phyloP scores from a whole-genome alignment of 2,797 vertebrate species.

The Erpetoichthys calabaricus region DNA sequence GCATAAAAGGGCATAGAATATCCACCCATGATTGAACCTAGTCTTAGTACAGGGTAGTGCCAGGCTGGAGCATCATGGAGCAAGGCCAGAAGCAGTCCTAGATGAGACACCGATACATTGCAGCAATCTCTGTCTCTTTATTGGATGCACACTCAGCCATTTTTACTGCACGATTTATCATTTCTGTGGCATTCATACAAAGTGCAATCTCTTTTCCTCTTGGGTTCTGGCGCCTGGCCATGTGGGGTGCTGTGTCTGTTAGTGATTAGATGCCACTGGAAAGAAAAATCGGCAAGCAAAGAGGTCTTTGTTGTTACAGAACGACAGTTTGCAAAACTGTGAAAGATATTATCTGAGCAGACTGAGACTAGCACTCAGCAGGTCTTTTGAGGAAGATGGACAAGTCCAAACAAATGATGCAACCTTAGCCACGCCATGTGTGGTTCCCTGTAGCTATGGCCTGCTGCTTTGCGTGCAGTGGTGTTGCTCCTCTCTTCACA shows the following conservation, averaged over 20 bases:
- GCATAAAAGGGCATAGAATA: too few relatives aligned
- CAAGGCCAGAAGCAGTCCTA: too few relatives aligned
- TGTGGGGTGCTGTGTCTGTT: constrained; percentile 30
- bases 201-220: too few relatives aligned
- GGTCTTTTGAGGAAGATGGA: constrained; percentile 48
- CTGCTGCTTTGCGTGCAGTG: constrained; percentile 31
- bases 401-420: constrained; percentile 54
- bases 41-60: too few relatives aligned
- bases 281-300: constrained; percentile 17
- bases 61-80: too few relatives aligned
- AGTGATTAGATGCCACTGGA: constrained; percentile 42
- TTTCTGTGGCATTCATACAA: too few relatives aligned
- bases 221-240: too few relatives aligned
- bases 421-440: constrained; percentile 27
- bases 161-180: too few relatives aligned
- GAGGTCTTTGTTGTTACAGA: constrained; percentile 30
- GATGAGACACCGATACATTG: too few relatives aligned
- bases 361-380: constrained; percentile 47
- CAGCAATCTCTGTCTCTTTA: too few relatives aligned
- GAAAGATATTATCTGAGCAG: constrained; percentile 52
- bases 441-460: constrained; percentile 18
- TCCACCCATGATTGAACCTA: too few relatives aligned
- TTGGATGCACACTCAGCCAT: too few relatives aligned
- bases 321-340: constrained; percentile 50
- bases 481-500: constrained; percentile 34